Evolutionary conservation across 1,140 invertebrate genomes (phyloP), one percentile per base, ranked within the genome.

Genomic region (Grapholita molesta): DNA sequence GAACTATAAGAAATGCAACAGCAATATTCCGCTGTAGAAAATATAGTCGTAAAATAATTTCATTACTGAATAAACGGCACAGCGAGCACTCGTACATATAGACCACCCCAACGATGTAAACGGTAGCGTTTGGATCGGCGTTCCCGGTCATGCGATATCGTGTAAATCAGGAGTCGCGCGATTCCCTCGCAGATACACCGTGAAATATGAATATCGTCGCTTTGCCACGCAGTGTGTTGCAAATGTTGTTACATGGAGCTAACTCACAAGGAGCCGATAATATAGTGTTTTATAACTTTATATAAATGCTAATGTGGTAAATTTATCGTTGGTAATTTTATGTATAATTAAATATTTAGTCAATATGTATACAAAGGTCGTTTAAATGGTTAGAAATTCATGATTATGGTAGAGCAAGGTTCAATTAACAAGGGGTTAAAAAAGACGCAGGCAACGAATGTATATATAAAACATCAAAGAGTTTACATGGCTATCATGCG

Each of bases 191-290:
- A 71, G 80, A 85, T 86, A 84, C 12, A 71, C 67, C 42, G 70
- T 86, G 78, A 89, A 82, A 85, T 86, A 88, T 83, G 78, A 79
- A 85, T 80, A 86, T 85, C 78, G 76, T 72, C 76, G 78, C 81
- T 81, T 74, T 76, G 74, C 68, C 61, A 65, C 69, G 66, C 57
- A 52, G 57, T 61, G 53, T 57, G 55, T 28, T 61, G 32, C 55
- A 61, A 61, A 61, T 61, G 55, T 61, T 61, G n/a, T 61, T 61
- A 61, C 55, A 61, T 8, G 55, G n/a, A 61, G n/a, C 55, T 21
- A 48, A 48, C 6, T 61, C 55, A 61, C 30, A 61, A 61, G 25
- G 6, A 61, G 7, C 12, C 55, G 55, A 30, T 61, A 61, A 61
- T 48, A 15, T 48, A 48, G 21, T 48, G 42, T 48, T 48, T 48